phyloP scores from a whole-genome alignment of 1,140 invertebrate species.

The Oreohelix idahoensis region DNA sequence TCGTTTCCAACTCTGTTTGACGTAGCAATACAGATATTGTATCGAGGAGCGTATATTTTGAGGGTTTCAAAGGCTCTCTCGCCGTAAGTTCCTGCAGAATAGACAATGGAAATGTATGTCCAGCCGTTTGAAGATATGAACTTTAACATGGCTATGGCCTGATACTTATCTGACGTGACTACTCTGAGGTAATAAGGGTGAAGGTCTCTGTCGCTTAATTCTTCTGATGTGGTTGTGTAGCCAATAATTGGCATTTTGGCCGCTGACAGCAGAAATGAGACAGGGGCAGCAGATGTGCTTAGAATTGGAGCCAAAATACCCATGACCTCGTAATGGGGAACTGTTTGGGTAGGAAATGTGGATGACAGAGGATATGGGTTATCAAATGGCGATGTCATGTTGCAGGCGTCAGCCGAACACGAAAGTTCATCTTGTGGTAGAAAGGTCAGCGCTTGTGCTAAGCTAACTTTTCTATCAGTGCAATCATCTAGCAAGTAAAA shows the following conservation, averaged over 20 bases:
- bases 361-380: not conserved
- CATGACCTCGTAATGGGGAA: conserved; percentile 13
- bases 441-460: conserved; percentile 49
- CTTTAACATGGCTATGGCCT: conserved; percentile 81
- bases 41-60: not conserved
- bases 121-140: conserved; percentile 78
- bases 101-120: conserved; percentile 82
- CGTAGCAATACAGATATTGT: conserved; percentile 25
- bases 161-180: conserved; percentile 62
- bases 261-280: conserved; percentile 76
- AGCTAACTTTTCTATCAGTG: conserved; percentile 33
- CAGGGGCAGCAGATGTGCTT: conserved; percentile 66
- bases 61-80: conserved; percentile 65
- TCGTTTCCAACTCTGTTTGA: not conserved
- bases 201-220: conserved; percentile 44
- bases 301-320: not conserved
- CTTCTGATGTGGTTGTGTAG: conserved; percentile 45
- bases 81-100: conserved; percentile 82
- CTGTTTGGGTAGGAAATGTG: not conserved
- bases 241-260: conserved; percentile 79
- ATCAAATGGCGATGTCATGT: not conserved
- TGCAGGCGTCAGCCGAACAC: too few relatives aligned
- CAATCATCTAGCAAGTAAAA: conserved; percentile 50
- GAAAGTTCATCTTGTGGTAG: conserved; percentile 23
- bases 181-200: conserved; percentile 55